A percentile compares a stretch with the other conserved stretches of the same genome.
These are phyloP conservation scores for Cotesia vestalis DNA, from an alignment of 1,140 invertebrate species.

Conservation along the genomic window DNA sequence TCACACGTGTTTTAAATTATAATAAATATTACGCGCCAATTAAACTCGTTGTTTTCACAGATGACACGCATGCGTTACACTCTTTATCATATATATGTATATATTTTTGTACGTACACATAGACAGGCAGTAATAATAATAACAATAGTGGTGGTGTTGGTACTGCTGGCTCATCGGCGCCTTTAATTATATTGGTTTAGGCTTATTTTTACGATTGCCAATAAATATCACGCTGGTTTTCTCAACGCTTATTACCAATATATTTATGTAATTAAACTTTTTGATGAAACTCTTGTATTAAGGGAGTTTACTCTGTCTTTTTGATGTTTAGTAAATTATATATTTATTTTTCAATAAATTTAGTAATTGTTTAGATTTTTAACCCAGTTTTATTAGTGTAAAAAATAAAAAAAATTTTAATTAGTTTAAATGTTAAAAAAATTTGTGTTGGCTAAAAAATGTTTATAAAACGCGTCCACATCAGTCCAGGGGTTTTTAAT, in stretches of 20 bases:
- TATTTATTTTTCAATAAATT: no score
- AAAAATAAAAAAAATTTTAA: no score
- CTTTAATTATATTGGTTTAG: constrained; percentile 53
- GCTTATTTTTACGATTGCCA: constrained; percentile 45
- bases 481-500: no score
- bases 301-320: no score
- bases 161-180: constrained; percentile 41
- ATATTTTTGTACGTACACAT: background rate
- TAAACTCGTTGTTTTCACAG: constrained; percentile 56
- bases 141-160: background rate
- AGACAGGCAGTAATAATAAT: background rate
- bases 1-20: constrained; percentile 56
- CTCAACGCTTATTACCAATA: constrained; percentile 45
- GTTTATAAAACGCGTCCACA: no score
- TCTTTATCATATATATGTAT: constrained; percentile 3
- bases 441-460: no score
- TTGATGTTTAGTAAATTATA: no score
- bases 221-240: constrained; percentile 50
- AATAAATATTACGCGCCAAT: constrained; percentile 55
- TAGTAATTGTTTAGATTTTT: no score
- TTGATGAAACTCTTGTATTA: no score
- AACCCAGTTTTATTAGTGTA: no score
- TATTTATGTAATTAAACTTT: background rate
- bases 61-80: constrained; percentile 45
- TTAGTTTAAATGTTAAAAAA: no score